A percentile compares a stretch with the other conserved stretches of the same genome.
Evolutionary conservation across 2,797 vertebrate genomes (phyloP).

Genomic region (Percopsis omiscomaycus): DNA sequence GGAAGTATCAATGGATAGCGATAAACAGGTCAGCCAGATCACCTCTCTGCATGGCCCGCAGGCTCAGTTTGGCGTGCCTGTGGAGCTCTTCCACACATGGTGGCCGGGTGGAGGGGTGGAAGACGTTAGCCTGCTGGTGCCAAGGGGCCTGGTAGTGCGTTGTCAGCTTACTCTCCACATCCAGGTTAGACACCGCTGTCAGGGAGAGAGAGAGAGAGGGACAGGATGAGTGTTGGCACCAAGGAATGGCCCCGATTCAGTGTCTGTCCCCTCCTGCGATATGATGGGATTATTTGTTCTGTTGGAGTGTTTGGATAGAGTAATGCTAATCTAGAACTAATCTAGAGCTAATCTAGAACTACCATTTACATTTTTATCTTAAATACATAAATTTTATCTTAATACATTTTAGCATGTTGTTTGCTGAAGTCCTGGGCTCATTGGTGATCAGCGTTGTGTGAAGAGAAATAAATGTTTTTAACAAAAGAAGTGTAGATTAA

Average conservation of each 20-base stretch:
- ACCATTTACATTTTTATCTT: too few relatives aligned
- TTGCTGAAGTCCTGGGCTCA: too few relatives aligned
- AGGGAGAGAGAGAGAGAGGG: slow-evolving; percentile 27
- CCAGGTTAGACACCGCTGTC: slow-evolving; percentile 93
- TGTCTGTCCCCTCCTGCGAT: neutral
- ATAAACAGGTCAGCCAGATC: slow-evolving; percentile 7
- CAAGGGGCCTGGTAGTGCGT: slow-evolving; percentile 86
- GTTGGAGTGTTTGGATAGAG: too few relatives aligned
- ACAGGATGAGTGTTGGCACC: neutral
- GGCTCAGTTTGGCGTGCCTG: slow-evolving; percentile 84
- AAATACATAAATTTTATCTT: too few relatives aligned
- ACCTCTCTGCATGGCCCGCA: slow-evolving; percentile 85
- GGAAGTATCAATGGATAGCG: neutral
- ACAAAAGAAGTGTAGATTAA: too few relatives aligned
- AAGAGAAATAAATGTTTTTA: too few relatives aligned
- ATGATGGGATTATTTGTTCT: too few relatives aligned
- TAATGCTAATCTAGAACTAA: too few relatives aligned
- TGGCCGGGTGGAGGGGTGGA: slow-evolving; percentile 85
- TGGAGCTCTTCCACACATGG: slow-evolving; percentile 92
- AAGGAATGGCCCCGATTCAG: too few relatives aligned
- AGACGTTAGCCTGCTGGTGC: slow-evolving; percentile 90
- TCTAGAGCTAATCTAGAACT: too few relatives aligned
- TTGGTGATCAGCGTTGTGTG: too few relatives aligned
- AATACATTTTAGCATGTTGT: too few relatives aligned
- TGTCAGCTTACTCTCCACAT: slow-evolving; percentile 91